Conservation (phyloP, 2,797 vertebrate species). For the Carapus acus region DNA sequence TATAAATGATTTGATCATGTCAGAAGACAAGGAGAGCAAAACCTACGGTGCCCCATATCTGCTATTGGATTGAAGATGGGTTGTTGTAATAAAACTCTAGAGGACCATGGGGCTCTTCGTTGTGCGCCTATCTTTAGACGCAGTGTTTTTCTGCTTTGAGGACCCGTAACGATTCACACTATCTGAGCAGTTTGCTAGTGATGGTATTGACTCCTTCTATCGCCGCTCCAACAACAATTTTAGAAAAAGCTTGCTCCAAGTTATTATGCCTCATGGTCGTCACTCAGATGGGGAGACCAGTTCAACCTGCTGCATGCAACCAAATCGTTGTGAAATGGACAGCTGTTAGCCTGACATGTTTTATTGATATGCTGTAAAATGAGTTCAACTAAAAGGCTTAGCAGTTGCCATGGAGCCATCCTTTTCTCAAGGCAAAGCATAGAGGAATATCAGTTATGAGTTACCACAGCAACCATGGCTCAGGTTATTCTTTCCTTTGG, state of each 20-base stretch:
- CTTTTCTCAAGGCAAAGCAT: conserved; percentile 54
- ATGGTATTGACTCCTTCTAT: conserved; percentile 13
- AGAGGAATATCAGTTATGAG: conserved; percentile 66
- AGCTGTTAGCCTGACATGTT: conserved; percentile 55
- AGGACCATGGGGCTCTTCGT: background rate
- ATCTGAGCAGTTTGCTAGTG: conserved; percentile 4
- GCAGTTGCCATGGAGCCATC: conserved; percentile 69
- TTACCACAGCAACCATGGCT: conserved; percentile 65
- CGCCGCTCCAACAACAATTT: conserved; percentile 8
- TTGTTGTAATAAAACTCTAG: background rate
- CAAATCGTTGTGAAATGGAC: conserved; percentile 33
- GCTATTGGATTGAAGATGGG: background rate
- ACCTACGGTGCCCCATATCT: too few species aligned
- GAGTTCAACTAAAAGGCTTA: conserved; percentile 49
- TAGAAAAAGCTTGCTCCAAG: conserved; percentile 6
- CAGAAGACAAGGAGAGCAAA: too few species aligned
- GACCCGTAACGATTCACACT: background rate
- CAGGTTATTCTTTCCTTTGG: conserved; percentile 33
- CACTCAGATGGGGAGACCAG: conserved; percentile 3
- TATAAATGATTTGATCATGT: too few species aligned
- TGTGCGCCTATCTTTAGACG: conserved; percentile 1
- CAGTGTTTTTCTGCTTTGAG: background rate
- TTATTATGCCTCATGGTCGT: conserved; percentile 27
- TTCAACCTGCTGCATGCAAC: conserved; percentile 30
- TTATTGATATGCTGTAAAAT: conserved; percentile 61